These are phyloP conservation scores for Schizopygopsis pylzovi DNA, from an alignment of 2,797 vertebrate species.

Conservation along the genomic window DNA sequence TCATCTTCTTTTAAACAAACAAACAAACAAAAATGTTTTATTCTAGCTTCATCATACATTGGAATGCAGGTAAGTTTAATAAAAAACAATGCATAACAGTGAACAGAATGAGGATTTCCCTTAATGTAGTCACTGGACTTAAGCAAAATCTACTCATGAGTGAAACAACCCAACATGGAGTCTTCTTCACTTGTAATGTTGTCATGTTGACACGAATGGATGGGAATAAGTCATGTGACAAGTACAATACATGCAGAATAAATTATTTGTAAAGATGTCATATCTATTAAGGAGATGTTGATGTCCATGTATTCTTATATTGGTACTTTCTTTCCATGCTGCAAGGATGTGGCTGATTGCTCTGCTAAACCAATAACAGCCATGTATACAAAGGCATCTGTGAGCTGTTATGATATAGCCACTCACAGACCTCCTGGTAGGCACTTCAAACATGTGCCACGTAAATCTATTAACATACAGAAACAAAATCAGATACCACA, in stretches of 20 bases:
- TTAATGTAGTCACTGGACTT: conserved; percentile 60
- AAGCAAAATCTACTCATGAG: conserved; percentile 77
- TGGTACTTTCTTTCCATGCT: conserved; percentile 68
- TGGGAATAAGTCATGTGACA: conserved; percentile 63
- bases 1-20: background rate
- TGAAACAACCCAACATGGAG: conserved; percentile 76
- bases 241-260: conserved; percentile 41
- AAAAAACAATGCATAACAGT: background rate
- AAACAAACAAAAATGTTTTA: background rate
- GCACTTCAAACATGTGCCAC: conserved; percentile 61
- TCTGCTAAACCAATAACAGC: conserved; percentile 60
- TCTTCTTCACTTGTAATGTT: conserved; percentile 77
- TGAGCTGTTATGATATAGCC: conserved; percentile 51
- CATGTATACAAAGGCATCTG: conserved; percentile 57
- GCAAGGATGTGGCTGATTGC: conserved; percentile 72
- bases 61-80: background rate
- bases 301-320: conserved; percentile 76
- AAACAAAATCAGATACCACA: conserved; percentile 59
- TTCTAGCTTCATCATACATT: background rate
- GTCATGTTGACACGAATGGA: conserved; percentile 71
- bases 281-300: conserved; percentile 70
- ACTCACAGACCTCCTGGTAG: conserved; percentile 52
- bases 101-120: background rate
- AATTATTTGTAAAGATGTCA: background rate
- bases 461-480: conserved; percentile 64